A percentile compares a stretch with the other conserved stretches of the same genome.
Evolutionary conservation across 1,140 invertebrate species (phyloP).

Genomic region (Stenopsyche tienmushanensis): DNA sequence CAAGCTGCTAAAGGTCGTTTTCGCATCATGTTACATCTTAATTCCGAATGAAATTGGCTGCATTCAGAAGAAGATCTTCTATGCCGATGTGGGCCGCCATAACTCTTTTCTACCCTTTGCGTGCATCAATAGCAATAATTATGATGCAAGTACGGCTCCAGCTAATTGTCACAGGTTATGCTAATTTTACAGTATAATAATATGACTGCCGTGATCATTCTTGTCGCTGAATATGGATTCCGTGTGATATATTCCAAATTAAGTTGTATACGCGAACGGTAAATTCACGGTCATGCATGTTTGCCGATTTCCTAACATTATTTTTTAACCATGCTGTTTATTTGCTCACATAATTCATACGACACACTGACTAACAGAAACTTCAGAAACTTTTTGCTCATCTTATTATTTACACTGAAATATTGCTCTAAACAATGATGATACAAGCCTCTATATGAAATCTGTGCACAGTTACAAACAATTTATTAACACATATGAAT

Average conservation of each 20-base stretch:
- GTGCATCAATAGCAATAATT: not conserved
- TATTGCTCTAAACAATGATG: too few relatives aligned
- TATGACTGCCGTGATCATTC: too few relatives aligned
- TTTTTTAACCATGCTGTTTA: not conserved
- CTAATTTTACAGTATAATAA: constrained; percentile 32
- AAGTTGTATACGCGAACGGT: too few relatives aligned
- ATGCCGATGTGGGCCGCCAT: constrained; percentile 32
- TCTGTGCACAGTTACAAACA: too few relatives aligned
- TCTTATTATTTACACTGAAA: too few relatives aligned
- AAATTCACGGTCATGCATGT: constrained; percentile 24
- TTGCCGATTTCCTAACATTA: constrained; percentile 5
- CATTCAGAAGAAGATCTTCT: constrained; percentile 38
- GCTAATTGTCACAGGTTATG: constrained; percentile 38
- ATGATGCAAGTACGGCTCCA: not conserved
- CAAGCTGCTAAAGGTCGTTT: constrained; percentile 54
- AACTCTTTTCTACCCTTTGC: not conserved
- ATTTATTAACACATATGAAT: too few relatives aligned
- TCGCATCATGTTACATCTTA: constrained; percentile 62
- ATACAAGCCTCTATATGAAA: too few relatives aligned
- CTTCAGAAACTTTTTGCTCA: too few relatives aligned
- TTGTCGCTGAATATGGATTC: too few relatives aligned
- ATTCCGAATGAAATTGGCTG: constrained; percentile 49
- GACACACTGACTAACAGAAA: too few relatives aligned
- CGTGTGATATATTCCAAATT: too few relatives aligned
- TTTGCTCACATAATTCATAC: too few relatives aligned